Conservation (phyloP, 2,113 vertebrate species). For the Microtus pennsylvanicus region DNA sequence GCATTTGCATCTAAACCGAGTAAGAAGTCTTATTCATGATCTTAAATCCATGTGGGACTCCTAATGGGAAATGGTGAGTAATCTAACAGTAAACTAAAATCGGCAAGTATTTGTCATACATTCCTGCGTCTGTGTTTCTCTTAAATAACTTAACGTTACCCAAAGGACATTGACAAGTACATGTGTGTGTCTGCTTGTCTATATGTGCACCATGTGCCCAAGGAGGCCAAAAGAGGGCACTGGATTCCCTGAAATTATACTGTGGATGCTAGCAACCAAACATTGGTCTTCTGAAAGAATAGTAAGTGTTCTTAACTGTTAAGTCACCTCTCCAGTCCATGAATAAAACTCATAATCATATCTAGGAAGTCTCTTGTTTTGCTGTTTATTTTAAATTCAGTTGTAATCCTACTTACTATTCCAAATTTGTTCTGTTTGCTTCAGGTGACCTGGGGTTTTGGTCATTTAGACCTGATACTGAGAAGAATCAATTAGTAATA, state of each 20-base stretch:
- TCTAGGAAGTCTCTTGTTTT: slow-evolving; percentile 24
- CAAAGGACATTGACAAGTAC: neutral
- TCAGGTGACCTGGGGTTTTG: slow-evolving; percentile 20
- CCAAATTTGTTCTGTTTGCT: slow-evolving; percentile 47
- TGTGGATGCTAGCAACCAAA: neutral
- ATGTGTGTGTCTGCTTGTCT: neutral
- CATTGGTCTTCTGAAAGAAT: neutral
- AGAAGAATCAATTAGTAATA: slow-evolving; percentile 26
- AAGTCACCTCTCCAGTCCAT: neutral
- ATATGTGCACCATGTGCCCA: neutral
- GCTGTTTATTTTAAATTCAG: slow-evolving; percentile 62
- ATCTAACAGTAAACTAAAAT: slow-evolving; percentile 37
- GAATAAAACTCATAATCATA: slow-evolving; percentile 17
- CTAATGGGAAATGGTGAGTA: slow-evolving; percentile 3
- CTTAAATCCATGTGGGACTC: neutral
- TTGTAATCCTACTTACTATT: neutral
- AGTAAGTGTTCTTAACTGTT: neutral
- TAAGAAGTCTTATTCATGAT: slow-evolving; percentile 17
- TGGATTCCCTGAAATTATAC: neutral
- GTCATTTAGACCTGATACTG: neutral
- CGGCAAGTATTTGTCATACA: neutral
- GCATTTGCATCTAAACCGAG: slow-evolving; percentile 57
- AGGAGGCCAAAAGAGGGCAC: neutral
- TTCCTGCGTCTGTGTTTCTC: neutral
- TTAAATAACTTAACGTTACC: slow-evolving; percentile 24